Evolutionary conservation across 2,113 vertebrate species (phyloP).

Genomic region (Corythornis cristatus): DNA sequence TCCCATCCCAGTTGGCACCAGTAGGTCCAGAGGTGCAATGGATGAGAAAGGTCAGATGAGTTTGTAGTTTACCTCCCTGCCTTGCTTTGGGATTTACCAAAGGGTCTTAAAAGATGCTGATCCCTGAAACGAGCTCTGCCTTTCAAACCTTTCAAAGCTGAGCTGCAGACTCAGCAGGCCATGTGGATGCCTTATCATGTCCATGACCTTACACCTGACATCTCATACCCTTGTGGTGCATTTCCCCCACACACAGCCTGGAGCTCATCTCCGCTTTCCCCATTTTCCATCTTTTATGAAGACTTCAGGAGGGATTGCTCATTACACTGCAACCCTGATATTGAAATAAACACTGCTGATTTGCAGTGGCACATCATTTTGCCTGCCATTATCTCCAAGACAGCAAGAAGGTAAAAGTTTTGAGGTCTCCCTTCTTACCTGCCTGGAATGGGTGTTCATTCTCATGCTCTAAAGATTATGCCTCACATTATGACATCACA

Average conservation of each 20-base stretch:
- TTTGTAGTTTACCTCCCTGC: background rate
- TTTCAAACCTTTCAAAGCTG: background rate
- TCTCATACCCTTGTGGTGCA: background rate
- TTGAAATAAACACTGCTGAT: background rate
- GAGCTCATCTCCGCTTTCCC: background rate
- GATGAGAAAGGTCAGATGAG: background rate
- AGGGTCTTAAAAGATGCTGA: background rate
- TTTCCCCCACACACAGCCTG: background rate
- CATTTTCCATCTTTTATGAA: background rate
- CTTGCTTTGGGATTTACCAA: background rate
- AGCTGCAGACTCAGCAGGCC: background rate
- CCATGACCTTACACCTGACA: background rate
- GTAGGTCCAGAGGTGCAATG: background rate
- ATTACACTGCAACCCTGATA: background rate
- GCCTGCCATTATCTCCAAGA: background rate
- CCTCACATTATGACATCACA: background rate
- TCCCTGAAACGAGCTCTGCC: background rate
- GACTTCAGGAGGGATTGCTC: background rate
- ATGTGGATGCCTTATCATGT: background rate
- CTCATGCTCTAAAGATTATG: background rate
- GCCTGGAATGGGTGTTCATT: background rate
- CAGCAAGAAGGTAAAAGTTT: background rate
- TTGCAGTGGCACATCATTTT: background rate
- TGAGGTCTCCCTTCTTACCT: background rate
- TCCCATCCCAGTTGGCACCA: background rate